Base-by-base conservation (phyloP, 2,888 invertebrate species). In the Trileptium ribeirensis region DNA sequence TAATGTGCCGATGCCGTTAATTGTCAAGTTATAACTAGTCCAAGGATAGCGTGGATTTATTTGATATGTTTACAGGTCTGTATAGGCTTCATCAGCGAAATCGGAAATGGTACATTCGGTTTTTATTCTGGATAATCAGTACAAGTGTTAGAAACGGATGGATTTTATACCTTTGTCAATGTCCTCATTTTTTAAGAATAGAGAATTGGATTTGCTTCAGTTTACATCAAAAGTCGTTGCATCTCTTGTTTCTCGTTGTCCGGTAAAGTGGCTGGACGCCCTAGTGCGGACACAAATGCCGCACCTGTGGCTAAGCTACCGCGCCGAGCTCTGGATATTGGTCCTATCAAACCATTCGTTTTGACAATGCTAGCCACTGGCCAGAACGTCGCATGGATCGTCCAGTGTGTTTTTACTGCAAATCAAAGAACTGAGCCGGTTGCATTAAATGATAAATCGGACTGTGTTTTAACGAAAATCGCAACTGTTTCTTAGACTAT, bases 11-110 rank as follows among this genome's bases (percentile, higher is more conserved):
- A n/a, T 29, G 37, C 77, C 77, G 2, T 29, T 36, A 15, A 38
- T 75, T 34, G 39, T 75, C n/a, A 3, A 29, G n/a, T 8, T 75
- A 75, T 39, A 75, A 75, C 36, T n/a, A n/a, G n/a, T n/a, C n/a
- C n/a, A n/a, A n/a, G n/a, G n/a, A n/a, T n/a, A n/a, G n/a, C n/a
- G n/a, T n/a, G 15, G 77, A 75, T 38, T n/a, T 75, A n/a, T 37
- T 70, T 70, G 70, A 70, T n/a, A 70, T 70, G 70, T 70, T 70
- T 70, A 70, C 70, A 33, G 70, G 33, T 24, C n/a, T 75, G 37
- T 75, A 75, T 38, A 8, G 77, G 8, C 36, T 75, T n/a, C 37
- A 75, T 15, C 77, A 75, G 8, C 24, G 36, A 75, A 75, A 36
- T 38, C 36, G 39, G 39, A 75, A 38, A 75, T 34, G 37, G 37